Base-by-base conservation (phyloP, 2,888 invertebrate genomes). In the Drosophila ustulata region DNA sequence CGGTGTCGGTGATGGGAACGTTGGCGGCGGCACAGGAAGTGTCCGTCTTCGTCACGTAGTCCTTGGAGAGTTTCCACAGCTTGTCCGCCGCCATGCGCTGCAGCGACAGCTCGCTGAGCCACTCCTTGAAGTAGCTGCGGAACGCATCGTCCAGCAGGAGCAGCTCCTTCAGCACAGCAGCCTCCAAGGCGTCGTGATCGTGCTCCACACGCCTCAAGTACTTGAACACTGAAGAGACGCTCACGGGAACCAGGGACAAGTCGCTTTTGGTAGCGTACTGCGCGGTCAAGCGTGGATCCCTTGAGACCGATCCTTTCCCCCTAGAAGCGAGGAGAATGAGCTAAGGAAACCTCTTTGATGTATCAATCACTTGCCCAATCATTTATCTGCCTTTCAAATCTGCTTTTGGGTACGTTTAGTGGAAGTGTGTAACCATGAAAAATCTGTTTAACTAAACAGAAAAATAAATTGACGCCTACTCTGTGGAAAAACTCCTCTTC, bases 41-140 rank as follows among this genome's bases (percentile, higher is more conserved):
- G 0, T 77, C 80, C 8, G 66, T 25, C 7, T 78, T 77, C 9
- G 62, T 26, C n/a, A 55, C 53, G 34, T 78, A 83, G 28, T 90
- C 82, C 46, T 80, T 75, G 0, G 90, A 81, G 13, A 91, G 25
- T 1, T 78, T 69, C 78, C 73, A 81, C 7, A 91, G 34, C 3
- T 82, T 82, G 3, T 75, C 65, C 3, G 80, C 71, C 3, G 88
- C 63, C 13, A 84, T 80, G 8, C 82, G 80, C 47, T 90, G 91
- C 11, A 74, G n/a, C 0, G 66, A 45, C 46, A 82, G 41, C 67
- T 91, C 90, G 34, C 70, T 78, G 3, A 57, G 66, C 58, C 75
- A 72, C 0, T 70, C 55, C 7, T 61, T 53, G 23, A 76, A 80
- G 28, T 74, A 82, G 0, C 4, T 30, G 0, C 85, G 75, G 25